Percentiles rank a stretch among this genome's conserved stretches.
Evolutionary conservation across 2,113 vertebrate species (phyloP).

Genomic region (Crotophaga sulcirostris): DNA sequence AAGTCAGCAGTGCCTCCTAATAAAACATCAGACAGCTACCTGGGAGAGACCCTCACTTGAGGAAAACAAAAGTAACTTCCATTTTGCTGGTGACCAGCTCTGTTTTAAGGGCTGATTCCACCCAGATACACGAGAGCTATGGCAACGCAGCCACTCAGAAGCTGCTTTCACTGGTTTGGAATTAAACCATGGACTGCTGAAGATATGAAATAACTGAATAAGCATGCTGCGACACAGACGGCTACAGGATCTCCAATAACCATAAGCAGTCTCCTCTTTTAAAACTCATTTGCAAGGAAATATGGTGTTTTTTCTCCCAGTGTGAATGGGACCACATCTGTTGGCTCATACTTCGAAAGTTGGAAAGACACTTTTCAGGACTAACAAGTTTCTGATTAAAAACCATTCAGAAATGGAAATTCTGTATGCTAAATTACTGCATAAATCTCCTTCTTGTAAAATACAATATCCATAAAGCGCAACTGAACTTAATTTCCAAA

Average conservation of each 20-base stretch:
- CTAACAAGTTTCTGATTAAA: background rate
- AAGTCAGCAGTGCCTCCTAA: background rate
- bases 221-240: background rate
- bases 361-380: background rate
- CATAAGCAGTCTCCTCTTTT: background rate
- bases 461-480: background rate
- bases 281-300: background rate
- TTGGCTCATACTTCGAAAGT: background rate
- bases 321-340: background rate
- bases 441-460: background rate
- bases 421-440: background rate
- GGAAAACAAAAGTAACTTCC: background rate
- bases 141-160: background rate
- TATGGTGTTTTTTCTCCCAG: background rate
- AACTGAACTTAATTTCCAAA: background rate
- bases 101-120: background rate
- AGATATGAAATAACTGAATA: background rate
- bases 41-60: background rate
- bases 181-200: background rate
- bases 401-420: background rate
- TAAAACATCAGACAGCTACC: background rate
- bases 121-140: fast-evolving
- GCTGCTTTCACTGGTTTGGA: background rate
- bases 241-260: background rate
- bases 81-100: background rate